These are phyloP conservation scores for Daphoenositta chrysoptera DNA, from an alignment of 2,113 vertebrate species.

Conservation along the genomic window DNA sequence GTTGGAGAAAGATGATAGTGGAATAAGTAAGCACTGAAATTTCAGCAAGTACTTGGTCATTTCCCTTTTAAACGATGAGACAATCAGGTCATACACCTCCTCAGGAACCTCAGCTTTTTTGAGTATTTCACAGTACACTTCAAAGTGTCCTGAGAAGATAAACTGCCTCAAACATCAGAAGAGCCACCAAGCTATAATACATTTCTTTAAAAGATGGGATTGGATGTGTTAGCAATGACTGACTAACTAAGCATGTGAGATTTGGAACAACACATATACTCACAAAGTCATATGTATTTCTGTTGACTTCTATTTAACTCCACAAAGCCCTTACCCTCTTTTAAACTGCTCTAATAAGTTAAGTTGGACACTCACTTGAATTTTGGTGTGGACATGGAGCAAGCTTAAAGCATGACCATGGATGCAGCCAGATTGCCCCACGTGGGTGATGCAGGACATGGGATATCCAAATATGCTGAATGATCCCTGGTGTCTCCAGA, in stretches of 20 bases:
- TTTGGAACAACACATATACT: too few relatives aligned
- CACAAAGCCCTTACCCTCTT: neutral
- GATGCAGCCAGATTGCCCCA: neutral
- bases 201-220: neutral
- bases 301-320: neutral
- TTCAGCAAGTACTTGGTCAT: slow-evolving; percentile 68
- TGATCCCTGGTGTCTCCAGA: neutral
- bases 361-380: neutral
- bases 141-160: slow-evolving; percentile 71
- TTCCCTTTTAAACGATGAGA: slow-evolving; percentile 71
- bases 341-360: neutral
- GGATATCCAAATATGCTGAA: neutral
- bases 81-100: slow-evolving; percentile 67
- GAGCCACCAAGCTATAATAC: neutral
- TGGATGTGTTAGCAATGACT: neutral
- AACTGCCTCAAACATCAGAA: slow-evolving; percentile 59
- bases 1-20: slow-evolving; percentile 63
- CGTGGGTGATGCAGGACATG: accelerated
- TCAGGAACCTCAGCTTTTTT: slow-evolving; percentile 65
- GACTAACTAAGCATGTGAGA: neutral
- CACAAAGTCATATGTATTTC: neutral
- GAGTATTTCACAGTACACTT: slow-evolving; percentile 55
- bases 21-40: slow-evolving; percentile 63
- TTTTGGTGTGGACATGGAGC: neutral
- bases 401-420: neutral